Evolutionary conservation across 2,113 vertebrate genomes (phyloP).

Genomic region (Raphicerus campestris): DNA sequence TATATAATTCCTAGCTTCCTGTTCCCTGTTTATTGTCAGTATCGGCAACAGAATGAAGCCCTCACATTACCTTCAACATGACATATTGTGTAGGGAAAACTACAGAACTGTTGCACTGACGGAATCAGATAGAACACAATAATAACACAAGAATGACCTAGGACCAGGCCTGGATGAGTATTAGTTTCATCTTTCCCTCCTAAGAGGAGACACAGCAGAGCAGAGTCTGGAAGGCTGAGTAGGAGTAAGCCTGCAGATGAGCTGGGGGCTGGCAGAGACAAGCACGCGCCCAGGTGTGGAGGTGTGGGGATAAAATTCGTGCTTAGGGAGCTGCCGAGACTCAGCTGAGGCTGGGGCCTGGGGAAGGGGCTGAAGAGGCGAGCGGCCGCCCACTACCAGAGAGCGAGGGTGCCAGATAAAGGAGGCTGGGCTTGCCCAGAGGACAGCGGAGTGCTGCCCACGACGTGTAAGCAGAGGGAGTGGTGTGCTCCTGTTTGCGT

Average conservation of each 20-base stretch:
- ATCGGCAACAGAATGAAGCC: neutral
- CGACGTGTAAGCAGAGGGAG: neutral
- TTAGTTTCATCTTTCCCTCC: neutral
- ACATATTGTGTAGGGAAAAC: neutral
- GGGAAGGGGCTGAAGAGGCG: neutral
- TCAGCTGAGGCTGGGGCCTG: neutral
- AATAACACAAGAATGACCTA: neutral
- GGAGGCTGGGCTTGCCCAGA: neutral
- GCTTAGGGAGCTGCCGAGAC: neutral
- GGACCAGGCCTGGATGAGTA: neutral
- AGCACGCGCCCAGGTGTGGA: neutral
- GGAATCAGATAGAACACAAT: neutral
- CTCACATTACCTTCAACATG: neutral
- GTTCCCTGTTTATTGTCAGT: neutral
- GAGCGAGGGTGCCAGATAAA: neutral
- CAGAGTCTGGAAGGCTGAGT: conserved; percentile 12
- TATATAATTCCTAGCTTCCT: neutral
- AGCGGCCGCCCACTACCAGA: neutral
- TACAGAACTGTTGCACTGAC: neutral
- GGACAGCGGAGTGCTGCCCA: neutral
- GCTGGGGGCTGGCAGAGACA: neutral
- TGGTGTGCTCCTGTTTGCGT: neutral
- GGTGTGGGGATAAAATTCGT: neutral
- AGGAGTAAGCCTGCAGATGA: neutral
- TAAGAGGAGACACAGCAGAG: neutral